Evolutionary conservation across 2,888 invertebrate genomes (phyloP).

Genomic region (Panorpa germanica): DNA sequence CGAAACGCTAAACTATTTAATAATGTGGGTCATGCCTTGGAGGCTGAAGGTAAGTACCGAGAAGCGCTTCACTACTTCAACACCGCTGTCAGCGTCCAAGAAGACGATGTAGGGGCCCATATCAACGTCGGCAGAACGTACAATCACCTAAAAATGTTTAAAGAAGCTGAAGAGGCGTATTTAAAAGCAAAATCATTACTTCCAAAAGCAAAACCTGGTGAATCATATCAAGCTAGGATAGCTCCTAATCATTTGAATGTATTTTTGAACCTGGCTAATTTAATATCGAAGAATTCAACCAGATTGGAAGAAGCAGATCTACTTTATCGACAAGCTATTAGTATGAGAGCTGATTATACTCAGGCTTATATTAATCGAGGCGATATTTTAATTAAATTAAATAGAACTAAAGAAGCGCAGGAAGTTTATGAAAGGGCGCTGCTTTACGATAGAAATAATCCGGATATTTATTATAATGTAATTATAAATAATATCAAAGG

Average conservation of each 20-base stretch:
- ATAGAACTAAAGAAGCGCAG: conserved; percentile 85
- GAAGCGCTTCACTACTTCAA: conserved; percentile 84
- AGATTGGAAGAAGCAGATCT: conserved; percentile 87
- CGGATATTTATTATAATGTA: conserved; percentile 88
- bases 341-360: conserved; percentile 91
- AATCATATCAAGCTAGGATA: conserved; percentile 87
- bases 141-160: conserved; percentile 73
- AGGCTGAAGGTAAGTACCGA: conserved; percentile 42
- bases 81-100: conserved; percentile 82
- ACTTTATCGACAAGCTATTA: conserved; percentile 86
- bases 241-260: conserved; percentile 93
- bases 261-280: conserved; percentile 84
- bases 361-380: conserved; percentile 95
- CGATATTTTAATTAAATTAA: conserved; percentile 86
- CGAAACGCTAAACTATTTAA: conserved; percentile 92
- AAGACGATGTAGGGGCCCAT: conserved; percentile 91
- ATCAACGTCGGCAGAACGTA: conserved; percentile 93
- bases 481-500: no score
- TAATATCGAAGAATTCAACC: conserved; percentile 83
- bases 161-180: conserved; percentile 86
- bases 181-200: conserved; percentile 73
- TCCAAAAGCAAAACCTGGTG: conserved; percentile 82
- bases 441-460: conserved; percentile 82
- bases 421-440: conserved; percentile 87
- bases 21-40: conserved; percentile 91